Evolutionary conservation across 2,888 invertebrate genomes (phyloP).

Genomic region (Tricholauxania praeusta): DNA sequence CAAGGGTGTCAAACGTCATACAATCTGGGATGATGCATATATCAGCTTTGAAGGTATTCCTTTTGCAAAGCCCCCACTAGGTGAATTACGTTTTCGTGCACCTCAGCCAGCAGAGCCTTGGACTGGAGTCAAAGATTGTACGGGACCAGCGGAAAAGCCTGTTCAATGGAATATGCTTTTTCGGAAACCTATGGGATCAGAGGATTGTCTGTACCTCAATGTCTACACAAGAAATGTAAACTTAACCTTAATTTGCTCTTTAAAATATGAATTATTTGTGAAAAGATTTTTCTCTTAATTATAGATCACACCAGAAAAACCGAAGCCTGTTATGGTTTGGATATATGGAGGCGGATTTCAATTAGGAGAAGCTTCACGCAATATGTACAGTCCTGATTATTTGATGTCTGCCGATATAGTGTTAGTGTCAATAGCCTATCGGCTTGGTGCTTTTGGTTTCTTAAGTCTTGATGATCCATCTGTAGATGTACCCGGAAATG

Average conservation of each 20-base stretch:
- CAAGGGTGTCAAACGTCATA: constrained; percentile 62
- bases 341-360: constrained; percentile 70
- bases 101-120: constrained; percentile 67
- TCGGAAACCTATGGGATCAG: constrained; percentile 67
- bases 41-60: constrained; percentile 65
- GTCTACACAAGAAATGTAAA: constrained; percentile 66
- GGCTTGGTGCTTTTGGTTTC: constrained; percentile 70
- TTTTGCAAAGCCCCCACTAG: constrained; percentile 64
- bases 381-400: constrained; percentile 68
- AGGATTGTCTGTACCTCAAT: constrained; percentile 72
- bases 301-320: constrained; percentile 55
- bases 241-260: constrained; percentile 23
- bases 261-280: not conserved
- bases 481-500: constrained; percentile 70
- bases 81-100: constrained; percentile 64
- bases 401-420: constrained; percentile 69
- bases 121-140: constrained; percentile 67
- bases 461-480: constrained; percentile 68
- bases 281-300: constrained; percentile 8
- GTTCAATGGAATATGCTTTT: constrained; percentile 62
- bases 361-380: constrained; percentile 67
- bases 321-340: constrained; percentile 68
- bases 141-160: constrained; percentile 60
- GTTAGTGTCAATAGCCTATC: constrained; percentile 69
- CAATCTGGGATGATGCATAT: constrained; percentile 62